A percentile compares a stretch with the other conserved stretches of the same genome.
phyloP scores from a whole-genome alignment of 2,113 vertebrate species.

The Rhabdomys dilectus region DNA sequence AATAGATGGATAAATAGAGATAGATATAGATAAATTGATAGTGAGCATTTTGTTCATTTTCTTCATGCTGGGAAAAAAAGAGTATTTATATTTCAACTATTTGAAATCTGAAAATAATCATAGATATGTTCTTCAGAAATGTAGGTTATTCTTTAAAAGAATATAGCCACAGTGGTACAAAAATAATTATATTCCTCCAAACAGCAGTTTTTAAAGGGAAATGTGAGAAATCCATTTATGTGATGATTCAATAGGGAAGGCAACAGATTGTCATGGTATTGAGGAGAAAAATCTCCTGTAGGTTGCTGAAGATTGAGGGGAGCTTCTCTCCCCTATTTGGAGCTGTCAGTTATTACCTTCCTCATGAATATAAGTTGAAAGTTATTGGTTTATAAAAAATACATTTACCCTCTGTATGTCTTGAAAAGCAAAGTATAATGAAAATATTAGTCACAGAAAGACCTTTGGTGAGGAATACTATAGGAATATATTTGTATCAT shows the following conservation, averaged over 20 bases:
- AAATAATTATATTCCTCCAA: conserved; percentile 33
- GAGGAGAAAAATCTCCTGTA: neutral
- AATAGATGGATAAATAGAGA: neutral
- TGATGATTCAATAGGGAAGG: neutral
- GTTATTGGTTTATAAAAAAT: neutral
- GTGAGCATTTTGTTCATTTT: conserved; percentile 1
- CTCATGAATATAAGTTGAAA: neutral
- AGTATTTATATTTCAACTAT: conserved; percentile 42
- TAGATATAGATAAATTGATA: too few species aligned
- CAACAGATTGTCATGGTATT: neutral
- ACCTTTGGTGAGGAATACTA: neutral
- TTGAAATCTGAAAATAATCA: conserved; percentile 58
- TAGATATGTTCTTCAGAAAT: conserved; percentile 53
- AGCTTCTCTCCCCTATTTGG: neutral
- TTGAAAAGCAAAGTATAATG: neutral
- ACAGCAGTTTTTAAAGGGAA: neutral
- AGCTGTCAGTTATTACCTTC: neutral
- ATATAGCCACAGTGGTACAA: conserved; percentile 45
- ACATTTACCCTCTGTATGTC: neutral
- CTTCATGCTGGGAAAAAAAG: conserved; percentile 58
- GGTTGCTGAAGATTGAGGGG: neutral
- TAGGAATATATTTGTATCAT: neutral
- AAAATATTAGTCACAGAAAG: conserved; percentile 12
- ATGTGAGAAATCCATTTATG: neutral
- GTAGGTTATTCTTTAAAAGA: conserved; percentile 36